Base-by-base conservation (phyloP, 2,797 vertebrate genomes). In the Hydrocynus forskahlii region DNA sequence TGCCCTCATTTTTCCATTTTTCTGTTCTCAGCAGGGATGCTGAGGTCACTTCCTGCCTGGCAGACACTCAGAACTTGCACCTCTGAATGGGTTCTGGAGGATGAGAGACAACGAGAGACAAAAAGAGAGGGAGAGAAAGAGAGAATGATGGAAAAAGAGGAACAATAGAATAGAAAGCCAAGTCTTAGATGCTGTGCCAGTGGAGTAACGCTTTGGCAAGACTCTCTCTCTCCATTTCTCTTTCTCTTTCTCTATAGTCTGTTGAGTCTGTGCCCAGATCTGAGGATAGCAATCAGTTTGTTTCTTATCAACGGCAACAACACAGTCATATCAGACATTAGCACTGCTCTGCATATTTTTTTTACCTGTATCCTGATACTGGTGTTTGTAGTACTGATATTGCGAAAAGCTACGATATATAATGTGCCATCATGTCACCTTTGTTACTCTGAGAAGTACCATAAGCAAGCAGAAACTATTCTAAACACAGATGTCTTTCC, bases 41-140 rank as follows among this genome's bases (percentile, higher is more conserved):
- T 91, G 89, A 91, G 84, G 85, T 93, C n/a, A 91, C 88, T 89
- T 93, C 87, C 89, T 89, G 79, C 76, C 86, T 90, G 86, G 83
- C 87, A 29, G 78, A 68, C 72, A 80, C 83, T 54, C 79, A 81
- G 84, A 64, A 13, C 69, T 90, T 83, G 89, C 89, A 91, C 89
- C 85, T 90, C 85, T 88, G 83, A 86, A 81, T 81, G 77, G 71
- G 60, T 81, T 73, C 74, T 73, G 75, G 68, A 69, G 40, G 57
- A 67, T 68, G 48, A 55, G 19, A 69, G 13, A 63, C 19, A 17
- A 69, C 35, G 67, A 67, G 75, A 19, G 81, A 67, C 35, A 72
- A 64, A 66, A 70, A 80, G 70, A 60, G 67, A 23, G 38, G 50
- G 79, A 66, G 62, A 19, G 73, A 43, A 7, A 76, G 54, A n/a